Base-by-base conservation (phyloP, 2,797 vertebrate genomes). In the Phrynocephalus forsythii region DNA sequence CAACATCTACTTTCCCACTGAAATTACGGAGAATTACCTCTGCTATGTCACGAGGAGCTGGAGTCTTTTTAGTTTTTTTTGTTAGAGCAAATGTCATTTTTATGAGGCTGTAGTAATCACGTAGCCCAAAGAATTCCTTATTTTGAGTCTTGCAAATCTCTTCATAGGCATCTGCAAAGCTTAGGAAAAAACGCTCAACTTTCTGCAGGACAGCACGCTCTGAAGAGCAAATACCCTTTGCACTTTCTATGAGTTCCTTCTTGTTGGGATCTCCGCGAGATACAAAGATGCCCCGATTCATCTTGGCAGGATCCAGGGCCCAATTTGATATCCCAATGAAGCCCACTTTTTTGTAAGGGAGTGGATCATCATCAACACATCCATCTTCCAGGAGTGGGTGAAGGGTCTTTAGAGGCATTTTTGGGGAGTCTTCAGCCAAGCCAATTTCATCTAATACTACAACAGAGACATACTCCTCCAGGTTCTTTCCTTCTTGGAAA, bases 321-420 rank as follows among this genome's bases (percentile, higher is more conserved):
- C 99, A 99, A 94, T 99, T 99, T 83, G 99, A 99, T 90, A 99
- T 99, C 1, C 99, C 99, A 0, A 99, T 95, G 84, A 99, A 99
- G 89, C 98, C 99, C 33, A 99, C 99, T 83, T 99, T 99, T 90
- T 98, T 99, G 96, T 99, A 98, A 24, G 98, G 98, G 73, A 97
- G 95, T 0, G 98, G 98, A 28, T 97, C 95, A 24, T 99, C 98
- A 0, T 99, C 99, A 85, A 99, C 98, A 95, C 99, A 99, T 1
- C 99, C 99, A 3, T 99, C 98, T 87, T 99, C 99, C 88, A 99
- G 89, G 92, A 99, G 96, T 0, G 99, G 99, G 91, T 99, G 99
- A 91, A 99, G 97, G 1, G 98, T 97, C 97, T 99, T 99, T 90
- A 99, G 94, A 2, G 99, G 98, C 99, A 99, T 99, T 94, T 98